Conservation (phyloP, 2,888 invertebrate species). For the Leptinotarsa haldemani region DNA sequence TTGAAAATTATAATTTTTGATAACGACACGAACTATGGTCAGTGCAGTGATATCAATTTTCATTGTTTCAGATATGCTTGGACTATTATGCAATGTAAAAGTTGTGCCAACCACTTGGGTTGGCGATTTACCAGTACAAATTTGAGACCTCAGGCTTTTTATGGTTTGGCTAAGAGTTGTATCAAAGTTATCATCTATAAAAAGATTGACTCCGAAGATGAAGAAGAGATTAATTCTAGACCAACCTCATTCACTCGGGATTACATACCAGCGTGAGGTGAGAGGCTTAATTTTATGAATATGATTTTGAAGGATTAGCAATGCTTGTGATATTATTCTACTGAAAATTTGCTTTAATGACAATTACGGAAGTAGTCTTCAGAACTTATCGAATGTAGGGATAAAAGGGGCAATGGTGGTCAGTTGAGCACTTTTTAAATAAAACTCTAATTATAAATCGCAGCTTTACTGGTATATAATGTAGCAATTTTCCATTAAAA, state of each 20-base stretch:
- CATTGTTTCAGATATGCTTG: slow-evolving; percentile 76
- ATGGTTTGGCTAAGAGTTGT: slow-evolving; percentile 74
- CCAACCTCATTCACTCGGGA: slow-evolving; percentile 41
- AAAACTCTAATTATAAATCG: too few species aligned
- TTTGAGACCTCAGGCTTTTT: slow-evolving; percentile 77
- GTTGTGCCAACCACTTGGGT: slow-evolving; percentile 79
- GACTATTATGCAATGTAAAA: slow-evolving; percentile 79
- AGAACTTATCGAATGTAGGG: too few species aligned
- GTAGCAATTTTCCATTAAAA: too few species aligned
- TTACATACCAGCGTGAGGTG: slow-evolving; percentile 41
- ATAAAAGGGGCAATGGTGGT: too few species aligned
- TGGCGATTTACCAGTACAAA: slow-evolving; percentile 82
- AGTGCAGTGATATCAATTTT: neutral
- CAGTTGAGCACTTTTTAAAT: too few species aligned
- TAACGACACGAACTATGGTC: too few species aligned
- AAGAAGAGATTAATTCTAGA: slow-evolving; percentile 22
- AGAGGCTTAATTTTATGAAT: neutral
- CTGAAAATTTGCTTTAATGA: neutral
- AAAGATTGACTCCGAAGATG: slow-evolving; percentile 24
- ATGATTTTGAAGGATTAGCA: neutral
- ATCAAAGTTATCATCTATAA: slow-evolving; percentile 56
- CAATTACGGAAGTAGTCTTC: neutral
- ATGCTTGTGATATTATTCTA: neutral
- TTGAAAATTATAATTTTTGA: too few species aligned
- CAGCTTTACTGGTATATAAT: too few species aligned